phyloP scores from a whole-genome alignment of 2,113 vertebrate species.

The Anser cygnoides region DNA sequence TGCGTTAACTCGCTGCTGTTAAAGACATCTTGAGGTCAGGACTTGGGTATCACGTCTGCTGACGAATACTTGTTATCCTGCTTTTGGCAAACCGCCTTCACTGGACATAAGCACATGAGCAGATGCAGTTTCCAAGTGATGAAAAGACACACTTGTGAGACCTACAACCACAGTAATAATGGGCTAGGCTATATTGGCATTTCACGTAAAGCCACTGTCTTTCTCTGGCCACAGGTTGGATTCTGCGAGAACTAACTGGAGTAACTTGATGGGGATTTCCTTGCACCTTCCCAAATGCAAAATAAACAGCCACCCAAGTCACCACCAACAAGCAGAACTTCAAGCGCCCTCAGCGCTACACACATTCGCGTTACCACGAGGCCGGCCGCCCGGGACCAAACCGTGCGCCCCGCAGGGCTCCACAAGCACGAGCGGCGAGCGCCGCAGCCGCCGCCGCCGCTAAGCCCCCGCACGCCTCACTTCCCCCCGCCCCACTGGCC shows the following conservation, averaged over 20 bases:
- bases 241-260: rapidly evolving
- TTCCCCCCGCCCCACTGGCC: neutral
- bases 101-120: neutral
- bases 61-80: neutral
- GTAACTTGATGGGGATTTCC: rapidly evolving
- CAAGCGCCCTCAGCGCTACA: neutral
- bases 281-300: too few relatives aligned
- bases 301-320: rapidly evolving
- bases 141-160: too few relatives aligned
- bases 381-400: rapidly evolving
- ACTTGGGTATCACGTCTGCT: neutral
- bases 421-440: neutral
- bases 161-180: neutral
- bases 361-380: rapidly evolving
- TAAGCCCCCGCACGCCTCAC: too few relatives aligned
- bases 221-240: neutral
- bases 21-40: neutral
- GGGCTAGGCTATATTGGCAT: neutral
- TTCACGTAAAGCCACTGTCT: neutral
- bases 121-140: too few relatives aligned
- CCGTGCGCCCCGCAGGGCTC: neutral
- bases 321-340: rapidly evolving
- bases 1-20: neutral
- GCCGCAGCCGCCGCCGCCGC: too few relatives aligned
- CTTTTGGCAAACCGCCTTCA: neutral